A percentile compares a stretch with the other conserved stretches of the same genome.
Conservation (phyloP, 1,140 invertebrate species). For the Drosophila suzukii region DNA sequence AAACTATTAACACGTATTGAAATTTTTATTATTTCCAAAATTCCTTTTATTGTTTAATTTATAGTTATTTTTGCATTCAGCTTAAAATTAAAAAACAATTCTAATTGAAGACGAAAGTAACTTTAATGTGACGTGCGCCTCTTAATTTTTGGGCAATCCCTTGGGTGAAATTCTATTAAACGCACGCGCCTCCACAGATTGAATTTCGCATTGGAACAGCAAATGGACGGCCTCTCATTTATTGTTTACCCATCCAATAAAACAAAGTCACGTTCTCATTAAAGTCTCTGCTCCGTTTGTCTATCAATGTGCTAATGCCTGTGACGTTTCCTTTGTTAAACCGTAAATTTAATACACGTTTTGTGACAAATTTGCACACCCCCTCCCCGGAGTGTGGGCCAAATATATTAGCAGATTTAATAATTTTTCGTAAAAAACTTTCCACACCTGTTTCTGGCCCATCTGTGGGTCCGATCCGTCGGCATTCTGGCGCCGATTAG, state of each 20-base stretch:
- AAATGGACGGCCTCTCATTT: slow-evolving; percentile 15
- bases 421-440: slow-evolving; percentile 39
- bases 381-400: slow-evolving; percentile 4
- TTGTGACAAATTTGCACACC: slow-evolving; percentile 65
- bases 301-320: slow-evolving; percentile 64
- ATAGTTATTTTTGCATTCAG: too few relatives aligned
- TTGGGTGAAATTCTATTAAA: background rate
- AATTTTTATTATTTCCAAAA: too few relatives aligned
- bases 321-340: slow-evolving; percentile 71
- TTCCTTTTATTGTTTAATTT: too few relatives aligned
- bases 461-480: background rate
- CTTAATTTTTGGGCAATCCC: background rate
- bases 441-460: slow-evolving; percentile 40
- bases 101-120: too few relatives aligned
- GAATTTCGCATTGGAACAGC: slow-evolving; percentile 23
- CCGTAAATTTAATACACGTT: slow-evolving; percentile 62
- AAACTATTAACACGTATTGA: too few relatives aligned
- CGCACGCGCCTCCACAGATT: slow-evolving; percentile 35
- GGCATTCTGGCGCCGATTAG: slow-evolving; percentile 4
- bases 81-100: too few relatives aligned
- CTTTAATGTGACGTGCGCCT: too few relatives aligned
- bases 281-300: slow-evolving; percentile 43
- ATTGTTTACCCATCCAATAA: slow-evolving; percentile 62
- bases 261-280: slow-evolving; percentile 78
- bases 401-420: slow-evolving; percentile 42